Base-by-base conservation (phyloP, 2,888 invertebrate genomes). In the Parnassius mnemosyne region DNA sequence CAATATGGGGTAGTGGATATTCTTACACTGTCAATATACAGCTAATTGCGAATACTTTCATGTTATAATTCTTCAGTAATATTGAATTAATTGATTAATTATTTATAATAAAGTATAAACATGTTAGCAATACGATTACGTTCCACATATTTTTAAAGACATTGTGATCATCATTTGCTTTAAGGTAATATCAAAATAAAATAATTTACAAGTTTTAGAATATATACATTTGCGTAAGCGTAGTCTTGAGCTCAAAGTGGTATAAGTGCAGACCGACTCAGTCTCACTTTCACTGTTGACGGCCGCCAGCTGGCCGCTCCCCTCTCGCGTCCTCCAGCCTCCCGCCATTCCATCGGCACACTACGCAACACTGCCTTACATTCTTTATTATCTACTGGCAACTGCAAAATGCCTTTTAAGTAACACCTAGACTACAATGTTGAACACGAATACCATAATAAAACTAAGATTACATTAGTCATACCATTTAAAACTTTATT, bases 251-350 rank as follows among this genome's bases (percentile, higher is more conserved):
- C 25, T 42, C 56, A 59, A 34, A 43, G 41, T 52, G 12, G 9
- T 41, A 52, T 57, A 51, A 50, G 53, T 50, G 49, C 50, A 11
- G n/a, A 44, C 42, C 47, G 77, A 72, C 73, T 75, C 76, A 78
- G 78, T 79, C 73, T 83, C 81, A 91, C 91, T 91, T 91, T 91
- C 91, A 90, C 91, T 91, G 73, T 77, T 89, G 84, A 80, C 84
- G 91, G 89, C 88, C 89, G 83, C 75, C 89, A 87, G 89, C 89
- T 88, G 87, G 76, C 72, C 72, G 74, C 74, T 70, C 71, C 77
- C 70, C 74, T 70, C 70, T 66, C 68, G 65, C 63, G 65, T 57
- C 71, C 63, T 67, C 60, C 66, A 20, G 57, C 68, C 63, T 65
- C 66, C 60, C 67, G 57, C 60, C 67, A 65, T 65, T 69, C 71